Evolutionary conservation across 1,140 invertebrate genomes (phyloP).

Genomic region (Orchestia grillus): DNA sequence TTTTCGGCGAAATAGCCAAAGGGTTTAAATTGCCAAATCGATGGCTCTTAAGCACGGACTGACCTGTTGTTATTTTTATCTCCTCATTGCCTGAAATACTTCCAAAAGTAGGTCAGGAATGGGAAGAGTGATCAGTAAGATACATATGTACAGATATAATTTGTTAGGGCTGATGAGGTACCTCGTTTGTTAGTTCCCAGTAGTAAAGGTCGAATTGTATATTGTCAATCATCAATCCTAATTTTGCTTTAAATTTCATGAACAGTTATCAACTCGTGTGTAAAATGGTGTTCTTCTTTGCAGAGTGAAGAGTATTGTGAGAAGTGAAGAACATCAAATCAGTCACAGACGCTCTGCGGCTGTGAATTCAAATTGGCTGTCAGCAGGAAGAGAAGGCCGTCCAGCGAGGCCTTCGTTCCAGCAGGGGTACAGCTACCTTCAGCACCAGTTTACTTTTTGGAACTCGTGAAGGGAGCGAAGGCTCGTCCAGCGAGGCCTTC

Average conservation of each 20-base stretch:
- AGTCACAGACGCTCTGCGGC: no score
- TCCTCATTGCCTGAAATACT: not conserved
- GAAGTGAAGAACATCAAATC: no score
- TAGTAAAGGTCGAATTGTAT: not conserved
- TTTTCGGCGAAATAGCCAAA: not conserved
- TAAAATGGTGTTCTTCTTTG: not conserved
- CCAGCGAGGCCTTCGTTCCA: not conserved
- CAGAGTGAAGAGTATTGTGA: not conserved
- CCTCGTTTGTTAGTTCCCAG: not conserved
- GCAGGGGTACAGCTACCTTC: no score
- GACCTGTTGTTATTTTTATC: not conserved
- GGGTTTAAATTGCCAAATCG: not conserved
- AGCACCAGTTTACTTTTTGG: no score
- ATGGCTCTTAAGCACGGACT: not conserved
- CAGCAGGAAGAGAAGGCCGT: not conserved
- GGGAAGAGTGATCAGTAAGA: not conserved
- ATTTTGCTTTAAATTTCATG: not conserved
- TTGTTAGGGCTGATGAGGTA: not conserved
- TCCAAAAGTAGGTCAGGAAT: not conserved
- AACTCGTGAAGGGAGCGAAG: not conserved
- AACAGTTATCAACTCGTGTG: no score
- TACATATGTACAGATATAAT: not conserved
- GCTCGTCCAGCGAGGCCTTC: conserved; percentile 25
- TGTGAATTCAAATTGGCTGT: not conserved
- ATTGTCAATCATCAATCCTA: not conserved